A percentile compares a stretch with the other conserved stretches of the same genome.
These are phyloP conservation scores for Ceyx margarethae DNA, from an alignment of 2,113 vertebrate species.

Conservation along the genomic window DNA sequence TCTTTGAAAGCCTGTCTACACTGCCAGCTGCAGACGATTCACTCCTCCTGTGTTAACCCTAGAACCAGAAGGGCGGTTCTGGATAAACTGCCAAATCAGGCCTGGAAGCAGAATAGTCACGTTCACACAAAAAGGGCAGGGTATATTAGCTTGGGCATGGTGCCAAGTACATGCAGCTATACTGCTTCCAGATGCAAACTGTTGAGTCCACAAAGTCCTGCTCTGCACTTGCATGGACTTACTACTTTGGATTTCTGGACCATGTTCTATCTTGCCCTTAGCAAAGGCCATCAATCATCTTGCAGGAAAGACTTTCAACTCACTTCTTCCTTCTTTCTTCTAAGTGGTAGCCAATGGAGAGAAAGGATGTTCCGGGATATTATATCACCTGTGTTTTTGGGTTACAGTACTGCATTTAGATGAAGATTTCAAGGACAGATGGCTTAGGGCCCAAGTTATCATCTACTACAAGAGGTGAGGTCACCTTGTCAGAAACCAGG, in stretches of 20 bases:
- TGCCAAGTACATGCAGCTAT: constrained; percentile 54
- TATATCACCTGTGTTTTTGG: not conserved
- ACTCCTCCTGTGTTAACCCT: constrained; percentile 37
- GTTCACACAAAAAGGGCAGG: constrained; percentile 63
- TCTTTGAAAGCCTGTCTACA: constrained; percentile 49
- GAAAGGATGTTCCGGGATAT: not conserved
- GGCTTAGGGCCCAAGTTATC: not conserved
- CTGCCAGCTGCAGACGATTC: constrained; percentile 55
- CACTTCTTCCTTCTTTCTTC: not conserved
- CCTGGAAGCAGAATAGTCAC: constrained; percentile 62
- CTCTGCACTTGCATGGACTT: constrained; percentile 27
- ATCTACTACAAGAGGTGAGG: not conserved
- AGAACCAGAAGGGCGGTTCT: constrained; percentile 54
- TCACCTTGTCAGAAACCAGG: not conserved
- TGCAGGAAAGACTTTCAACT: not conserved
- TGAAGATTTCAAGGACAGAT: not conserved
- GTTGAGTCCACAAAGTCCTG: constrained; percentile 28
- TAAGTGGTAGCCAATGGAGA: not conserved
- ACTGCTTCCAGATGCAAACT: constrained; percentile 69
- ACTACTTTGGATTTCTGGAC: not conserved
- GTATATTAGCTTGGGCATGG: constrained; percentile 45
- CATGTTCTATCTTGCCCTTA: not conserved
- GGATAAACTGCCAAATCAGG: constrained; percentile 50
- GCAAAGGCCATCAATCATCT: not conserved
- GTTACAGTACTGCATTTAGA: not conserved